phyloP scores from a whole-genome alignment of 2,888 invertebrate species.

The Microctonus aethiopoides region DNA sequence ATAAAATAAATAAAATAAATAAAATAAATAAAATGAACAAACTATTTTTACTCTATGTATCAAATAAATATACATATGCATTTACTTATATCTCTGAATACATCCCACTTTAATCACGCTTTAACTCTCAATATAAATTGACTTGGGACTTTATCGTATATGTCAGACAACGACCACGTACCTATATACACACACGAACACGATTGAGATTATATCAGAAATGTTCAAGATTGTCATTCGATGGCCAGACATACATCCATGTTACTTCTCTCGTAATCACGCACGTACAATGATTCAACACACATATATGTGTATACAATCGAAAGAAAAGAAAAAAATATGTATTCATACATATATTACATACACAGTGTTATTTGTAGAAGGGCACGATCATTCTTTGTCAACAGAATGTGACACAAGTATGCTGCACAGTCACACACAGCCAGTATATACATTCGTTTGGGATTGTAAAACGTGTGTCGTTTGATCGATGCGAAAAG shows the following conservation, averaged over 20 bases:
- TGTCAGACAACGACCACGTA: not conserved
- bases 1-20: not conserved
- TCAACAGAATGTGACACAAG: constrained; percentile 59
- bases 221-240: constrained; percentile 4
- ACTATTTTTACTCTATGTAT: not conserved
- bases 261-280: not conserved
- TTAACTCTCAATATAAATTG: constrained; percentile 2
- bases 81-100: not conserved
- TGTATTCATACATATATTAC: not conserved
- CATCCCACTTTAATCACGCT: not conserved
- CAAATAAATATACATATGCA: not conserved
- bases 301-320: not conserved
- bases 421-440: constrained; percentile 49
- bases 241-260: not conserved
- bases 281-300: not conserved
- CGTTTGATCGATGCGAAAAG: constrained; percentile 37
- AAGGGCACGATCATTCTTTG: constrained; percentile 57
- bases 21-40: too few species aligned
- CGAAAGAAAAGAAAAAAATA: not conserved
- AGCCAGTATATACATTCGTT: too few species aligned
- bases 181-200: constrained; percentile 6
- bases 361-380: not conserved
- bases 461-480: constrained; percentile 37
- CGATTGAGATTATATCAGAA: constrained; percentile 15
- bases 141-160: not conserved